These are phyloP conservation scores for Rhopalosiphum nymphaeae DNA, from an alignment of 2,888 invertebrate species.

Conservation along the genomic window DNA sequence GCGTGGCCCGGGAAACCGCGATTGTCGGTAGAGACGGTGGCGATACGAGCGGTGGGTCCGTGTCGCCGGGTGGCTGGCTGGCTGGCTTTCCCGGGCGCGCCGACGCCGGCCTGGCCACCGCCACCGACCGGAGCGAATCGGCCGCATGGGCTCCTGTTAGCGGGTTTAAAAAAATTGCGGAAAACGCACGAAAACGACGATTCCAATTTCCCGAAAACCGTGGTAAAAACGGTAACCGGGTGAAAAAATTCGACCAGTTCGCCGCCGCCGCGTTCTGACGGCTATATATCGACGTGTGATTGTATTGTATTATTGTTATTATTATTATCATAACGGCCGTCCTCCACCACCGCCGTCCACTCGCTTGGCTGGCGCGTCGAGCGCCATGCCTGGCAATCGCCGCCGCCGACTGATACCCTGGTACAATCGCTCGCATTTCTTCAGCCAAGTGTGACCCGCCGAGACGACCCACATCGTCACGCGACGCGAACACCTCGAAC, in stretches of 20 bases:
- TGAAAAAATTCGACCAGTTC: conserved; percentile 8
- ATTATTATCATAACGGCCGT: background rate
- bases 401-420: conserved; percentile 55
- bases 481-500: background rate
- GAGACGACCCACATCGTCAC: conserved; percentile 1
- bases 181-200: conserved; percentile 66
- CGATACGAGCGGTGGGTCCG: conserved; percentile 14
- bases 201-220: conserved; percentile 65
- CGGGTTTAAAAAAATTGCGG: conserved; percentile 65
- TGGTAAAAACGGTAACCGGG: conserved; percentile 57
- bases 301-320: conserved; percentile 21
- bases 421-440: conserved; percentile 66
- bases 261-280: conserved; percentile 21
- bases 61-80: conserved; percentile 34
- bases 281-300: conserved; percentile 40
- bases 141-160: conserved; percentile 64
- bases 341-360: background rate
- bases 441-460: conserved; percentile 66
- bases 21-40: background rate
- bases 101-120: conserved; percentile 40
- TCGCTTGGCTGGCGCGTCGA: background rate
- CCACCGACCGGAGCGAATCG: background rate
- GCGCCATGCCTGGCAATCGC: background rate
- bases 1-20: conserved; percentile 5
- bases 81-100: conserved; percentile 57